A percentile compares a stretch with the other conserved stretches of the same genome.
Conservation (phyloP, 2,797 vertebrate species). For the Enteromius mattozi region DNA sequence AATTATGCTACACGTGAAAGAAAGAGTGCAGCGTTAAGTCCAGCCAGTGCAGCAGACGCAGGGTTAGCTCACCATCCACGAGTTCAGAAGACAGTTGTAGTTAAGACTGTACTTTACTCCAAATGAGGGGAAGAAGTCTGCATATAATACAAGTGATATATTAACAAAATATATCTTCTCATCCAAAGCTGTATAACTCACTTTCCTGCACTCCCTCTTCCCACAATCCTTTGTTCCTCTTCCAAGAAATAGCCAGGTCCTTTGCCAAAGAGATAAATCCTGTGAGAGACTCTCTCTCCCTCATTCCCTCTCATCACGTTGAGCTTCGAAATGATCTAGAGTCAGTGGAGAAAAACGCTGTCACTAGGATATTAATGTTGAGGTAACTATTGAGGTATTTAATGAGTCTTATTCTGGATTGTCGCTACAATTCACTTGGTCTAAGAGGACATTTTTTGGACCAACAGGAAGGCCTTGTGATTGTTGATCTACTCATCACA, state of each 20-base stretch:
- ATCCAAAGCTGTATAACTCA: slow-evolving; percentile 1
- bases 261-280: slow-evolving; percentile 37
- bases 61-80: background rate
- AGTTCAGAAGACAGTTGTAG: background rate
- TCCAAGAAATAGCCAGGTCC: slow-evolving; percentile 23
- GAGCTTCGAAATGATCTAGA: background rate
- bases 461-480: background rate
- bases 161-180: slow-evolving; percentile 10
- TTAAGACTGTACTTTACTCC: slow-evolving; percentile 2
- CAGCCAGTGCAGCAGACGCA: background rate
- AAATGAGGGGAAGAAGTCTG: background rate
- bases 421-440: background rate
- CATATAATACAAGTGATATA: slow-evolving; percentile 4
- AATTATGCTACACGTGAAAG: background rate
- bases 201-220: slow-evolving; percentile 16
- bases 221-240: slow-evolving; percentile 16
- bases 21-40: background rate
- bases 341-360: background rate
- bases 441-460: background rate
- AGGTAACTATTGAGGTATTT: background rate
- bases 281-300: slow-evolving; percentile 3
- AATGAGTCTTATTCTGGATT: background rate
- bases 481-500: background rate
- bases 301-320: background rate
- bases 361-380: slow-evolving; percentile 1